Conservation (phyloP, 2,888 invertebrate genomes). For the Pheosia tremula region DNA sequence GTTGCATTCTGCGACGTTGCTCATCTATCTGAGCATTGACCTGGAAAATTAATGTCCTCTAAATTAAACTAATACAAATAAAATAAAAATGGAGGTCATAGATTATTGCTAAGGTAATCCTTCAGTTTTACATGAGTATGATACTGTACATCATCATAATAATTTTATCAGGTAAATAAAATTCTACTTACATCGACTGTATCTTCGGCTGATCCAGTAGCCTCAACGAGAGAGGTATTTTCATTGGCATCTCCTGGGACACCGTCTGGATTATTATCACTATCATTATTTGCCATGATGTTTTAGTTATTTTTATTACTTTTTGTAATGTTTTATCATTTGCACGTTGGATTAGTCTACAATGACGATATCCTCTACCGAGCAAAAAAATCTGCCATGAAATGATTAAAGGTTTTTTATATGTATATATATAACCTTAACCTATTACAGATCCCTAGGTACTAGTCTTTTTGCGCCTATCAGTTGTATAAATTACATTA, state of each 20-base stretch:
- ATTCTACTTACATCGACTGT: conserved; percentile 62
- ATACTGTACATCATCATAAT: no score
- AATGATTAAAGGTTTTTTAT: no score
- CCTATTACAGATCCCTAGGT: no score
- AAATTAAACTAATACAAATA: conserved; percentile 11
- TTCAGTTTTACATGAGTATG: no score
- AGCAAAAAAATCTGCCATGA: no score
- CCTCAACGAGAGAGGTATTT: conserved; percentile 40
- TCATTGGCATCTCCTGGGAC: conserved; percentile 45
- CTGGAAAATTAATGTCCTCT: conserved; percentile 56
- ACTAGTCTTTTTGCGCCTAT: no score
- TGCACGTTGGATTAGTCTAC: neutral
- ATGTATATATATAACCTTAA: no score
- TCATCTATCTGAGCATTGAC: conserved; percentile 76
- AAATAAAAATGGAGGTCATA: conserved; percentile 9
- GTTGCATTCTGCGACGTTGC: conserved; percentile 80
- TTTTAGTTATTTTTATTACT: neutral
- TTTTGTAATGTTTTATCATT: conserved; percentile 1
- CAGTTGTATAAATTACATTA: no score
- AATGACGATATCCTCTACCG: no score
- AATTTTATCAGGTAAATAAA: neutral
- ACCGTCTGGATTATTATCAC: conserved; percentile 47
- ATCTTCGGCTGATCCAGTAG: conserved; percentile 46
- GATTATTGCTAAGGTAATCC: no score
- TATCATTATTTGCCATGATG: conserved; percentile 36